These are phyloP conservation scores for Pollenia labialis DNA, from an alignment of 2,888 invertebrate species.

Conservation along the genomic window DNA sequence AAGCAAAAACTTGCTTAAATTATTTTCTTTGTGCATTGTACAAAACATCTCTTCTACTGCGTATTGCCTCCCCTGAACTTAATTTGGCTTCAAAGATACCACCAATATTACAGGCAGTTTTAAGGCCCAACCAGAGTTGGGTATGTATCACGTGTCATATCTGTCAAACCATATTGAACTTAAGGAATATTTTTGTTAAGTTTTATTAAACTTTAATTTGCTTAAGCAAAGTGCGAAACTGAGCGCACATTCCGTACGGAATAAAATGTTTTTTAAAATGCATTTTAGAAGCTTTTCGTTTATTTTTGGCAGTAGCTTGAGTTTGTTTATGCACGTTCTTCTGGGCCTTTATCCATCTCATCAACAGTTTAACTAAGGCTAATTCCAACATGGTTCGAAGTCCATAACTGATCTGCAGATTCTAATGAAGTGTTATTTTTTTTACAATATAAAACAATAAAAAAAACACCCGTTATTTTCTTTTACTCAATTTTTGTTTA, in stretches of 20 bases:
- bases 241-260: too few species aligned
- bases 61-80: neutral
- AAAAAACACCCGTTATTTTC: neutral
- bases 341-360: slow-evolving; percentile 9
- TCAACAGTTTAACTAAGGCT: slow-evolving; percentile 1
- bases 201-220: too few species aligned
- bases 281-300: too few species aligned
- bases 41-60: neutral
- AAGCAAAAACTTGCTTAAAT: neutral
- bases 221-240: too few species aligned
- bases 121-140: too few species aligned
- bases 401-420: neutral
- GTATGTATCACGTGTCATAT: too few species aligned
- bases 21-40: neutral
- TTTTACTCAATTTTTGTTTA: slow-evolving; percentile 13
- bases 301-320: too few species aligned
- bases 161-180: too few species aligned
- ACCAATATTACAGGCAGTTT: slow-evolving; percentile 1
- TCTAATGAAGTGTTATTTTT: neutral
- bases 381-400: slow-evolving; percentile 5
- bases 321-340: too few species aligned
- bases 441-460: too few species aligned
- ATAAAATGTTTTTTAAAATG: too few species aligned
- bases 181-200: too few species aligned
- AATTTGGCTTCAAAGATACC: neutral